These are phyloP conservation scores for Brachynemurus nebulosus DNA, from an alignment of 2,888 invertebrate species.

Conservation along the genomic window DNA sequence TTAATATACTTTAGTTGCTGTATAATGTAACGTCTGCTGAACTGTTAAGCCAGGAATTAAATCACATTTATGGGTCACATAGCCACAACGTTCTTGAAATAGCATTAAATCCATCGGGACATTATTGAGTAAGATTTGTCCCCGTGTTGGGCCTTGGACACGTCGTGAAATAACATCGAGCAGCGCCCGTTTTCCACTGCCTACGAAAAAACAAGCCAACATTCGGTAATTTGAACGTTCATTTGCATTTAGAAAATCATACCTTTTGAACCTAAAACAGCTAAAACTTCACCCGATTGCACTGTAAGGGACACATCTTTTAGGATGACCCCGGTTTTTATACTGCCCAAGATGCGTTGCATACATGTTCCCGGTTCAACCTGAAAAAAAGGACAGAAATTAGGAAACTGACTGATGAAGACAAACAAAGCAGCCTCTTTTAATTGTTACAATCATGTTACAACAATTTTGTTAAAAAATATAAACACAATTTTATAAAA, in stretches of 20 bases:
- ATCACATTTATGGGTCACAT: constrained; percentile 76
- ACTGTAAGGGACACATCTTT: constrained; percentile 87
- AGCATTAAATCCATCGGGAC: constrained; percentile 65
- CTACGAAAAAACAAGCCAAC: constrained; percentile 34
- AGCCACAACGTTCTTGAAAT: constrained; percentile 76
- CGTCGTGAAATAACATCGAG: constrained; percentile 81
- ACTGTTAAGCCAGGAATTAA: constrained; percentile 78
- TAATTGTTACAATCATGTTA: too few relatives aligned
- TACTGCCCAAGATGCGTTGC: constrained; percentile 58
- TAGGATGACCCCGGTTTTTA: constrained; percentile 73
- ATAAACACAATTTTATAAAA: too few relatives aligned
- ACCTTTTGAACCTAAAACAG: constrained; percentile 88
- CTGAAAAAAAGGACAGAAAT: too few relatives aligned
- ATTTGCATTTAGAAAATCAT: constrained; percentile 10
- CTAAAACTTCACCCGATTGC: constrained; percentile 85
- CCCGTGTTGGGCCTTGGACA: constrained; percentile 68
- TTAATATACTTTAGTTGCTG: constrained; percentile 56
- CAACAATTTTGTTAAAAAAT: too few relatives aligned
- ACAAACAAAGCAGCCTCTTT: too few relatives aligned
- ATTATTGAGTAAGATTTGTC: constrained; percentile 80
- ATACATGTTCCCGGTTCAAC: constrained; percentile 69
- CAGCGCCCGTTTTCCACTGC: constrained; percentile 88
- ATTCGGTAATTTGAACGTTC: neutral
- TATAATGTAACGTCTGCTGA: constrained; percentile 69
- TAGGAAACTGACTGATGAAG: too few relatives aligned